Evolutionary conservation across 2,888 invertebrate species (phyloP), one percentile per base, ranked within the genome.

Genomic region (Himalopsyche anomala): DNA sequence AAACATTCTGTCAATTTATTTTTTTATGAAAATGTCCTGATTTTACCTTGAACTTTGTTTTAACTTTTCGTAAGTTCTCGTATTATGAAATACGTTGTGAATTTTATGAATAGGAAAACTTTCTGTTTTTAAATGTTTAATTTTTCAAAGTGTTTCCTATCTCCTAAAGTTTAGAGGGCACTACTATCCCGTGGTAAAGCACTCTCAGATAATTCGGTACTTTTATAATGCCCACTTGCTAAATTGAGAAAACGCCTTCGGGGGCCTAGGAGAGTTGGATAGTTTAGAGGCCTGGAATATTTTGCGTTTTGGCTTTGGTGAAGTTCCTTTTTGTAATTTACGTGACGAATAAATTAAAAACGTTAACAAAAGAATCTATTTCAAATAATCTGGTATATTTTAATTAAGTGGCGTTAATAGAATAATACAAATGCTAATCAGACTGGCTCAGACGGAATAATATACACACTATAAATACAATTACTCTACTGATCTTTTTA

Each of bases 171-270:
- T 19, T 62, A 8, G 62, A 62, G 4, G 28, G 28, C 4, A 19
- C 62, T 62, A 62, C 62, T 2, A 62, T 62, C 62, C 19, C 19
- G 62, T 11, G 62, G 62, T 62, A 62, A 62, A 62, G 62, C 62
- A 62, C 62, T 62, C 62, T 62, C 62, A 62, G 62, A 62, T 62
- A 62, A 62, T 62, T 62, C 62, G 62, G 62, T 62, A 19, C 62
- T 62, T 62, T 62, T 62, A 62, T 62, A 62, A 62, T 62, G 62
- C 62, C 62, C 62, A 62, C 62, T 62, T 62, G 62, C 62, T 62
- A 62, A 62, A 62, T 62, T 62, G 62, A 62, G 62, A 62, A 62
- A 62, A 62, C 62, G 62, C 62, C 62, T 62, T 11, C 62, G 15
- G 62, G 28, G 62, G 19, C 19, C 62, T 19, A 11, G 19, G 62